These are phyloP conservation scores for Neopipo cinnamomea DNA, from an alignment of 2,113 vertebrate species.

Conservation along the genomic window DNA sequence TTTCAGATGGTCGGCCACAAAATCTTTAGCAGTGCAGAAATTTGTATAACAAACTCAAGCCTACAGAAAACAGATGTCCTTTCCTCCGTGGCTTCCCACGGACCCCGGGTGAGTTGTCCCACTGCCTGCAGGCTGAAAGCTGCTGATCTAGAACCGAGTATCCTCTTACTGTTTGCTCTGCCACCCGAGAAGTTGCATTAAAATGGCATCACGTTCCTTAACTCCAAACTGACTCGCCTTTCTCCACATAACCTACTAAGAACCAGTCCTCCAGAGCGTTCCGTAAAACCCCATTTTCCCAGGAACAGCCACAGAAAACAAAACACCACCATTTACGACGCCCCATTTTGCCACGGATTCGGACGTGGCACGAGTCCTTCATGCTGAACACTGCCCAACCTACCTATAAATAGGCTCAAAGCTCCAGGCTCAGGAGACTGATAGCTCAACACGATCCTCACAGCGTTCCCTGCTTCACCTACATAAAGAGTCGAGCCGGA, in stretches of 20 bases:
- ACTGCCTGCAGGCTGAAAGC: not conserved
- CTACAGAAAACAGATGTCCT: not conserved
- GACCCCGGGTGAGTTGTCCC: not conserved
- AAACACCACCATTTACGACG: rapidly evolving
- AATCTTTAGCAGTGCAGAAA: not conserved
- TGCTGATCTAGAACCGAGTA: slow-evolving; percentile 25
- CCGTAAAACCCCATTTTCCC: not conserved
- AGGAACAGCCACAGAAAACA: rapidly evolving
- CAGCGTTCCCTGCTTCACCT: not conserved
- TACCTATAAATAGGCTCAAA: slow-evolving; percentile 48
- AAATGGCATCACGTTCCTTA: not conserved
- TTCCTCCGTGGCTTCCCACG: not conserved
- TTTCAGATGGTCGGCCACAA: not conserved
- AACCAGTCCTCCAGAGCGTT: not conserved
- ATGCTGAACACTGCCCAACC: not conserved
- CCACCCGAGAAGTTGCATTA: slow-evolving; percentile 17
- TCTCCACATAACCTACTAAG: not conserved
- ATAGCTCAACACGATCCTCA: not conserved
- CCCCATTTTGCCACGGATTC: not conserved
- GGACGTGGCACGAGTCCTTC: not conserved
- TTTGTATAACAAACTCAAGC: rapidly evolving
- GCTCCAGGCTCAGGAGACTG: not conserved
- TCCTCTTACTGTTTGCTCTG: slow-evolving; percentile 48
- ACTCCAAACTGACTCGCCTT: not conserved
- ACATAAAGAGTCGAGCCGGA: not conserved